Evolutionary conservation across 35 echinoderm and acorn worm genomes (phyloP).

Genomic region (Strongylocentrotus purpuratus): DNA sequence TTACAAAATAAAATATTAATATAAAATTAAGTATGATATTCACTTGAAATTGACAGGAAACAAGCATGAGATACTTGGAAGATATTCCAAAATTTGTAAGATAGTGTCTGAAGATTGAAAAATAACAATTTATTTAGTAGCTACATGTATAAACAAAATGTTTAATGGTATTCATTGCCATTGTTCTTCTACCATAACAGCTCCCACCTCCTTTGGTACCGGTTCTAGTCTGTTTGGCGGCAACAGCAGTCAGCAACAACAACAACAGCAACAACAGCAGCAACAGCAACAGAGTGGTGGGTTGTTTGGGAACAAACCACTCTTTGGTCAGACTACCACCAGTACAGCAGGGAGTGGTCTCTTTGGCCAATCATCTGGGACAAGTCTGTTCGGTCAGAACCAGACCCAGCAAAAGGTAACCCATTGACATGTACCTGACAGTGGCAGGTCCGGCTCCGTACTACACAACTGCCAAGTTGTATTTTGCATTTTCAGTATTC

Average conservation of each 20-base stretch:
- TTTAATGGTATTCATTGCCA: not conserved
- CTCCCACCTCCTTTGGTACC: not conserved
- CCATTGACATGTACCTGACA: not conserved
- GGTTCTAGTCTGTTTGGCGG: constrained; percentile 4
- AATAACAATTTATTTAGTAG: too few species aligned
- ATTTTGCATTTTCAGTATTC: constrained; percentile 45
- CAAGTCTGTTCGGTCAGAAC: constrained; percentile 69
- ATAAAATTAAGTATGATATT: too few species aligned
- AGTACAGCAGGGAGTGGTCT: constrained; percentile 46
- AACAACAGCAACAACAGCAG: constrained; percentile 45
- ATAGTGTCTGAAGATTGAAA: too few species aligned
- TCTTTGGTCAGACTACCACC: constrained; percentile 64
- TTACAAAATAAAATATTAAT: too few species aligned
- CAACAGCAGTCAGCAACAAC: not conserved
- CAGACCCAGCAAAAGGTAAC: constrained; percentile 39
- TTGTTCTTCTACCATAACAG: not conserved
- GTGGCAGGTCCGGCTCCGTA: not conserved
- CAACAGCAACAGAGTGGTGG: constrained; percentile 47
- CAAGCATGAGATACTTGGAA: too few species aligned
- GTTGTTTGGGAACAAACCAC: constrained; percentile 35
- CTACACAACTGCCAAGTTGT: constrained; percentile 22
- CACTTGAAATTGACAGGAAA: too few species aligned
- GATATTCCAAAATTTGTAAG: too few species aligned
- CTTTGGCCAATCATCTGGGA: constrained; percentile 50
- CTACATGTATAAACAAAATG: not conserved